A percentile compares a stretch with the other conserved stretches of the same genome.
Conservation (phyloP, 2,888 invertebrate genomes). For the Euplagia quadripunctaria region DNA sequence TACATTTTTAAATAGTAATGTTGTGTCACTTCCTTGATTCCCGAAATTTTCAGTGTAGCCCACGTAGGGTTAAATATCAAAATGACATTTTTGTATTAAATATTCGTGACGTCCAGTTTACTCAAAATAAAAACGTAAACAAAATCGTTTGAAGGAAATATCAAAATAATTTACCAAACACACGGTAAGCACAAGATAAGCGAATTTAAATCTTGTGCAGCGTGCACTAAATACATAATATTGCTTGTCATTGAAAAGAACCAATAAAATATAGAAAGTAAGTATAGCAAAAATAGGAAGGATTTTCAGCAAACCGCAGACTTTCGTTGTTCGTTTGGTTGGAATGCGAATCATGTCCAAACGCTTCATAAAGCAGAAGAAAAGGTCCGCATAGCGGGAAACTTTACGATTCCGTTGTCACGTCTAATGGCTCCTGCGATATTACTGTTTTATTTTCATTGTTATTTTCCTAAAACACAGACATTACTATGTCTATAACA, state of each 20-base stretch:
- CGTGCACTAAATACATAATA: not conserved
- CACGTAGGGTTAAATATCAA: no score
- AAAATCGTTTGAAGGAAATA: not conserved
- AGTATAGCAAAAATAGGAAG: not conserved
- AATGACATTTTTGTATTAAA: not conserved
- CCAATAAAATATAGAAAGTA: not conserved
- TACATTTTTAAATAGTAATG: no score
- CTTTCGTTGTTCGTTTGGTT: not conserved
- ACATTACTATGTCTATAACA: not conserved
- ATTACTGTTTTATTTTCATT: slow-evolving; percentile 4
- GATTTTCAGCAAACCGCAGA: not conserved
- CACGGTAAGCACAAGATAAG: not conserved
- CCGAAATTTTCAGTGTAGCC: no score
- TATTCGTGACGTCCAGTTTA: not conserved
- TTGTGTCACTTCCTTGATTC: no score
- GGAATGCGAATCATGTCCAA: slow-evolving; percentile 4
- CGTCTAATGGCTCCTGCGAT: not conserved
- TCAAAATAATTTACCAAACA: not conserved
- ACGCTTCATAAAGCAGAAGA: slow-evolving; percentile 5
- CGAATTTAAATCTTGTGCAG: not conserved
- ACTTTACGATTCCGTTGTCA: not conserved
- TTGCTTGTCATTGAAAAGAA: not conserved
- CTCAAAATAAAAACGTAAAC: not conserved
- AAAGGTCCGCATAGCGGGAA: slow-evolving; percentile 2
- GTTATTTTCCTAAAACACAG: not conserved